Evolutionary conservation across 1,140 invertebrate genomes (phyloP), one percentile per base, ranked within the genome.

Genomic region (Hypothenemus hampei): DNA sequence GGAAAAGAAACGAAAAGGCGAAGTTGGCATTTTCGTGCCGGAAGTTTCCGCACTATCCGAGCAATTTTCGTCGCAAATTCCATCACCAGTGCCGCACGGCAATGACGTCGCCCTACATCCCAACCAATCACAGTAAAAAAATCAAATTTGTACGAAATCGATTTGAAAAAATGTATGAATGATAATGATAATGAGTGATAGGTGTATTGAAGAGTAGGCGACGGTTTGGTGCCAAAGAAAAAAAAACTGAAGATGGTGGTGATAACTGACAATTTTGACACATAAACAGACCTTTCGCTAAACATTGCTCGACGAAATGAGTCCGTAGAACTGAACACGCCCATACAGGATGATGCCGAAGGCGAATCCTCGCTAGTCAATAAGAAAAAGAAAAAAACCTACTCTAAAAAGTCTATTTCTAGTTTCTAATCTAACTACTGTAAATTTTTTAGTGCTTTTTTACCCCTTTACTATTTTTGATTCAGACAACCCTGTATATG

Each of bases 11-110:
- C 18, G 31, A 54, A 39, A 23, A 36, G 62, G 62, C 39, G 64
- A 48, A 45, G 61, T 64, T 39, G 61, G 13, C 24, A 62, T 56
- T 55, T 66, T 68, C 15, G 55, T 64, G 22, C 64, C 65, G n/a
- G n/a, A n/a, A 46, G 58, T 65, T 22, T 62, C 60, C 51, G 62
- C 64, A 21, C 62, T 67, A 37, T 58, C 5, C 10, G 63, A 57
- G 33, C 50, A 48, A 51, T 64, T 67, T 40, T 62, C 60, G 23
- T 60, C 55, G 41, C 55, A 54, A 15, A 47, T 47, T 29, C 47
- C 47, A n/a, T n/a, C n/a, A n/a, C n/a, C n/a, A n/a, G n/a, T n/a
- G 50, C 55, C 57, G 48, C 51, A 58, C 37, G 29, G 50, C 40
- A 55, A 46, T 8, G 57, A 56, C 11, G 59, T 48, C 23, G 40